phyloP scores from a whole-genome alignment of 1,140 invertebrate species.

The Drosophila teissieri region DNA sequence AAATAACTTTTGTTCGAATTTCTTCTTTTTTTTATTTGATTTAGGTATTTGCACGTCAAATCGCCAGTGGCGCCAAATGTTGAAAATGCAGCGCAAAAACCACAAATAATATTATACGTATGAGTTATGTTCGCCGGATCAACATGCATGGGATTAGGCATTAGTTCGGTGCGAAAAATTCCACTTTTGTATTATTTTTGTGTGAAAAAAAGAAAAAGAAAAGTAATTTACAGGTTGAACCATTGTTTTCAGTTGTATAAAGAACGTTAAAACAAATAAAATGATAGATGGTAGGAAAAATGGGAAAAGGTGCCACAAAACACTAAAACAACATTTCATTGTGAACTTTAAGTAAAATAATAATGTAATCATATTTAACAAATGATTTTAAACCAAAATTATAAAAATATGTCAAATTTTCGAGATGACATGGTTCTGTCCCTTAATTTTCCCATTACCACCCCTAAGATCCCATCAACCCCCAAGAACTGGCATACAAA shows the following conservation, averaged over 20 bases:
- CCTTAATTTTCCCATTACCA: neutral
- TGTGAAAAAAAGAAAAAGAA: slow-evolving; percentile 9
- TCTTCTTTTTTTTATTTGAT: slow-evolving; percentile 42
- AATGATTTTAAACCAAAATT: too few species aligned
- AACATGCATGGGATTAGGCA: slow-evolving; percentile 42
- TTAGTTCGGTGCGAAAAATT: neutral
- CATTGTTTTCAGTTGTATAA: slow-evolving; percentile 1
- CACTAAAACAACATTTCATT: too few species aligned
- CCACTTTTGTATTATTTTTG: slow-evolving; percentile 17
- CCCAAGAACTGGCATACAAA: slow-evolving; percentile 11
- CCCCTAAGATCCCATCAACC: slow-evolving; percentile 15
- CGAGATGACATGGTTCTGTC: too few species aligned
- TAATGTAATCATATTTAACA: neutral
- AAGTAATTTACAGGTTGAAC: slow-evolving; percentile 21
- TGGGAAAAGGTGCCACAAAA: too few species aligned
- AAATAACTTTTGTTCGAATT: slow-evolving; percentile 41
- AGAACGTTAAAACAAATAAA: neutral
- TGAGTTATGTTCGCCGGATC: slow-evolving; percentile 55
- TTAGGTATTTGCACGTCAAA: slow-evolving; percentile 55
- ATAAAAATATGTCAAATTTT: too few species aligned
- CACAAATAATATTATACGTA: slow-evolving; percentile 39
- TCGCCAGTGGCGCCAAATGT: slow-evolving; percentile 37
- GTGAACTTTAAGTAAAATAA: neutral
- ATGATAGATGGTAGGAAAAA: too few species aligned
- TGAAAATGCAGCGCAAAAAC: slow-evolving; percentile 21